A percentile compares a stretch with the other conserved stretches of the same genome.
Conservation (phyloP, 2,797 vertebrate species). For the Astyanax mexicanus region DNA sequence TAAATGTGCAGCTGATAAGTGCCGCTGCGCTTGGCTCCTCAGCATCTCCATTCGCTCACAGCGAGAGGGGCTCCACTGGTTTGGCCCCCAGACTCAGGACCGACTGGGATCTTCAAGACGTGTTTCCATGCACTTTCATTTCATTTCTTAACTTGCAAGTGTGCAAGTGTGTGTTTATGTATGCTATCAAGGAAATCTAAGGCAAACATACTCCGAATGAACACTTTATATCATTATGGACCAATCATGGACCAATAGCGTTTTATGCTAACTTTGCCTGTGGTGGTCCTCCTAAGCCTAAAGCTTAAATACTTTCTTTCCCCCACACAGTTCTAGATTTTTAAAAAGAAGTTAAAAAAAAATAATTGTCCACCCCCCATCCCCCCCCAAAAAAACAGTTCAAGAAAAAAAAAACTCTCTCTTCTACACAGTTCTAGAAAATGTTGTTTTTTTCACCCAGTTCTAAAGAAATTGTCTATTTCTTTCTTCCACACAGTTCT, state of each 20-base stretch:
- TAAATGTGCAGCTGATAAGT: constrained; percentile 44
- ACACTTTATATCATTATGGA: too few relatives aligned
- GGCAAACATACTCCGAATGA: background rate
- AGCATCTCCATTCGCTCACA: constrained; percentile 14
- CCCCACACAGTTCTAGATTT: too few relatives aligned
- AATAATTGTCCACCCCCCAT: too few relatives aligned
- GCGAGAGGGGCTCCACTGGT: background rate
- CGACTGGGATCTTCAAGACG: background rate
- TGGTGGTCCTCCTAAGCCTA: background rate
- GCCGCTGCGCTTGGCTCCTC: constrained; percentile 27
- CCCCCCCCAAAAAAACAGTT: too few relatives aligned
- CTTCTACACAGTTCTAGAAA: background rate
- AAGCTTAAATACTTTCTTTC: too few relatives aligned
- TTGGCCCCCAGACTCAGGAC: background rate
- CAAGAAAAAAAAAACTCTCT: too few relatives aligned
- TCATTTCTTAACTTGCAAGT: background rate
- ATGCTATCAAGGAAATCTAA: background rate
- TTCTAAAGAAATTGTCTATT: too few relatives aligned
- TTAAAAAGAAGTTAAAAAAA: too few relatives aligned
- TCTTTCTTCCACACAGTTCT: too few relatives aligned
- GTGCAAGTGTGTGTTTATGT: too few relatives aligned
- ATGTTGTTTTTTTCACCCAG: too few relatives aligned
- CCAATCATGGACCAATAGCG: background rate
- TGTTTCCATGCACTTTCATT: background rate
- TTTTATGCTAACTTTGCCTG: background rate